Evolutionary conservation across 2,888 invertebrate species (phyloP).

Genomic region (Agrypnus murinus): DNA sequence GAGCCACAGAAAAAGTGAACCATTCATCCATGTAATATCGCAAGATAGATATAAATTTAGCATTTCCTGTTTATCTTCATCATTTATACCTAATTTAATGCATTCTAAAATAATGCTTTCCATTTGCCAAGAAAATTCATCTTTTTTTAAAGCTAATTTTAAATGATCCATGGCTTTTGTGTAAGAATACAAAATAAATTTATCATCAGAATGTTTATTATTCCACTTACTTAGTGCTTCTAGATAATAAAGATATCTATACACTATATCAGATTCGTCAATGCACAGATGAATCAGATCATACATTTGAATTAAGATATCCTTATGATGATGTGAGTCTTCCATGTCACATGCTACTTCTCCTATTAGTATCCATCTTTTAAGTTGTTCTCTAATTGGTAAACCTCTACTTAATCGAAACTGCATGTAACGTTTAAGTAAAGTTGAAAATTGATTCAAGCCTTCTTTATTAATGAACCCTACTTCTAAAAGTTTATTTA

Average conservation of each 20-base stretch:
- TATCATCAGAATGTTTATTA: background rate
- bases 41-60: background rate
- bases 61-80: background rate
- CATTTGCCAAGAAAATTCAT: background rate
- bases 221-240: background rate
- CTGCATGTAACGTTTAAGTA: background rate
- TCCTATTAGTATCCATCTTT: background rate
- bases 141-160: background rate
- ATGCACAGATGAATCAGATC: background rate
- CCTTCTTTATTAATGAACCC: background rate
- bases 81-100: background rate
- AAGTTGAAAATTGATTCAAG: background rate
- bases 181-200: background rate
- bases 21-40: background rate
- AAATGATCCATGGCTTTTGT: background rate
- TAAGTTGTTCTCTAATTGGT: background rate
- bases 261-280: background rate
- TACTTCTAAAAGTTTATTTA: background rate
- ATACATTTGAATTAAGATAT: background rate
- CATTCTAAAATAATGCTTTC: background rate
- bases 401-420: background rate
- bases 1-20: background rate
- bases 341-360: no score
- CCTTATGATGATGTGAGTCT: background rate
- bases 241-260: background rate